Conservation (phyloP, 2,797 vertebrate species). For the Trichosurus vulpecula region DNA sequence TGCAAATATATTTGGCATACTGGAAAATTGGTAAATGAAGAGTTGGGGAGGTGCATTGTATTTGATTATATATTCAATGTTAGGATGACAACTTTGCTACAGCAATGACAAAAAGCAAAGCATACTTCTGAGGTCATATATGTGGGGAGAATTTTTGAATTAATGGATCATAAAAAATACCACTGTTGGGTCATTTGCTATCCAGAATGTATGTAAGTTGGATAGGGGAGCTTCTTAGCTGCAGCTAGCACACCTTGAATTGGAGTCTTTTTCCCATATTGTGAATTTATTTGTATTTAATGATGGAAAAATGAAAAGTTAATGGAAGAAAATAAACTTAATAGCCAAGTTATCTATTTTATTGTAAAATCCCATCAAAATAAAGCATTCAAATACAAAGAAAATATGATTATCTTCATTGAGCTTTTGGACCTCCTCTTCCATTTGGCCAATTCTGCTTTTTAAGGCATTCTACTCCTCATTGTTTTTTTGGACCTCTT, state of each 20-base stretch:
- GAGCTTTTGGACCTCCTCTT: too few relatives aligned
- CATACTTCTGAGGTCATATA: neutral
- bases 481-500: too few relatives aligned
- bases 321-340: conserved; percentile 8
- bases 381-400: conserved; percentile 32
- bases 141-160: neutral
- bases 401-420: too few relatives aligned
- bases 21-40: neutral
- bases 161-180: neutral
- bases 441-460: too few relatives aligned
- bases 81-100: neutral
- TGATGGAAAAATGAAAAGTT: conserved; percentile 20
- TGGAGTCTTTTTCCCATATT: neutral
- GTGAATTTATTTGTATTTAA: conserved; percentile 47
- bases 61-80: neutral
- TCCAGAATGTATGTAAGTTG: neutral
- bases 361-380: conserved; percentile 33
- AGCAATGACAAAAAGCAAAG: neutral
- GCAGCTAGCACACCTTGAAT: neutral
- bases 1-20: neutral
- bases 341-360: conserved; percentile 42
- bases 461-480: too few relatives aligned
- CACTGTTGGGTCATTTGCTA: neutral
- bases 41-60: neutral
- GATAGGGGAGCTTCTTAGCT: neutral